Evolutionary conservation across 1,140 invertebrate genomes (phyloP), one percentile per base, ranked within the genome.

Genomic region (Ips typographus): DNA sequence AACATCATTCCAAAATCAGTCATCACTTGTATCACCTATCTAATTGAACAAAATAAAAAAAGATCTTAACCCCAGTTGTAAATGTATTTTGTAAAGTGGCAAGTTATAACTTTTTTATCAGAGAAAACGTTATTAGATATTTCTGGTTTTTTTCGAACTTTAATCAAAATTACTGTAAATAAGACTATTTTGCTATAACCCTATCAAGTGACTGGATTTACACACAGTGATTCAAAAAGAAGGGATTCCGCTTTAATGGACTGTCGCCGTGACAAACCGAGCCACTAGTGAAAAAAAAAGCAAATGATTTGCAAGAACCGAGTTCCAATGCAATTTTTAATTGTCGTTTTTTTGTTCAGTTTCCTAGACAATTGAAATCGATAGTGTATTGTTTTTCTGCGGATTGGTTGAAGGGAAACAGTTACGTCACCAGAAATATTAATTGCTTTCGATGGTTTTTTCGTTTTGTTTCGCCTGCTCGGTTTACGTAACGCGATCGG

Each of bases 241-340:
- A 22, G 22, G 22, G 22, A 22, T 22, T 22, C 22, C 22, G 22
- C 22, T 22, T 22, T 22, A 22, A 22, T 22, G 22, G 22, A 22
- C 22, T 22, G 40, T 7, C 39, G 4, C 7, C 40, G 59, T 4
- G 52, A 63, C 4, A 63, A 63, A 63, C 61, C 36, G 7, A 55
- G 62, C 44, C 52, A 55, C 7, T 3, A 36, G 6, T 7, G 3
- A 49, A 62, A 61, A 61, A 63, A 63, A 63, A 51, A 53, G 5
- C 39, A 65, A 65, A 65, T 65, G 62, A 65, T 65, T 65, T 65
- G 62, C 62, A 65, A 65, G 42, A 65, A 55, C 22, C 49, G 52
- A 65, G 51, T 65, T 65, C 62, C 62, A 65, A 56, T 65, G 62
- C 62, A 65, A 68, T 58, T 59, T 68, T 68, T 68, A 68, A 68